Conservation (phyloP, 2,888 invertebrate species). For the Lutraria lutraria region DNA sequence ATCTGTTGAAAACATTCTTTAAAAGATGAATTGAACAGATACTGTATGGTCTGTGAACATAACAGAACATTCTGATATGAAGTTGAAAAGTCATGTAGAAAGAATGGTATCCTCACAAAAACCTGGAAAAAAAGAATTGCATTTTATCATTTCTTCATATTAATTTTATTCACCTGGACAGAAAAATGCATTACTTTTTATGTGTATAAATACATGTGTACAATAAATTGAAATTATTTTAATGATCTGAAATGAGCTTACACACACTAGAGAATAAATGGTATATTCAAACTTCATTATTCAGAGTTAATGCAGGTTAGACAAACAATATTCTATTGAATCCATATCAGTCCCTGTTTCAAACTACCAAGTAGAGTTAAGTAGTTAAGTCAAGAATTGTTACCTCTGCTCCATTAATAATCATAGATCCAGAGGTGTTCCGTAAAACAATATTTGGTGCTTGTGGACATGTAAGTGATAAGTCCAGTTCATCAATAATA, state of each 20-base stretch:
- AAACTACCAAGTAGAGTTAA: too few relatives aligned
- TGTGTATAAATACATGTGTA: not conserved
- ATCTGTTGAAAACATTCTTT: slow-evolving; percentile 16
- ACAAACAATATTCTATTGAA: too few relatives aligned
- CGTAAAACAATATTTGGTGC: slow-evolving; percentile 40
- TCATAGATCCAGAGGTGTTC: slow-evolving; percentile 52
- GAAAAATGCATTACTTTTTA: not conserved
- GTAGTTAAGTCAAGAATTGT: not conserved
- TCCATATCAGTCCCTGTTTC: too few relatives aligned
- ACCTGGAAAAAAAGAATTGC: slow-evolving; percentile 52
- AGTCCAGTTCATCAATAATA: slow-evolving; percentile 37
- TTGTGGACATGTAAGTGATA: slow-evolving; percentile 45
- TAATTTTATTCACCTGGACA: not conserved
- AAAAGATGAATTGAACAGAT: slow-evolving; percentile 17
- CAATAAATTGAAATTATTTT: not conserved
- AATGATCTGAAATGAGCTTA: not conserved
- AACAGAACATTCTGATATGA: slow-evolving; percentile 37
- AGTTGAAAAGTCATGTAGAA: slow-evolving; percentile 54
- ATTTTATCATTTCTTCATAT: not conserved
- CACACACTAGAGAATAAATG: not conserved
- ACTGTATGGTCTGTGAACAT: slow-evolving; percentile 24
- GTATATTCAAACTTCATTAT: too few relatives aligned
- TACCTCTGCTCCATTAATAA: slow-evolving; percentile 39
- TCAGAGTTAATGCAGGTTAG: too few relatives aligned
- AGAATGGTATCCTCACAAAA: slow-evolving; percentile 55